Evolutionary conservation across 2,797 vertebrate genomes (phyloP).

Genomic region (Lepidocolaptes lacrymiger): DNA sequence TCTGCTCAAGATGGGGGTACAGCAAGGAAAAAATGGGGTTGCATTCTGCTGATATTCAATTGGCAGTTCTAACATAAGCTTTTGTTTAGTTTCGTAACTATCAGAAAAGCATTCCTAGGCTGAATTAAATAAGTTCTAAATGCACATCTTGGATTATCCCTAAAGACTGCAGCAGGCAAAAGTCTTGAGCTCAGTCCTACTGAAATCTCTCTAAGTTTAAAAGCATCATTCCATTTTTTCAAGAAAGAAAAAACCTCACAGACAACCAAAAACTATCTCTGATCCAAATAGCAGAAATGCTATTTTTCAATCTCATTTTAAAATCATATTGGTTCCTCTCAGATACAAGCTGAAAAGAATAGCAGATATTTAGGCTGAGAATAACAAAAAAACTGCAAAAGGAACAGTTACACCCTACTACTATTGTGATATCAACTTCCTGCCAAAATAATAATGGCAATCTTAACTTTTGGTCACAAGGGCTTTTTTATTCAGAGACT

Average conservation of each 20-base stretch:
- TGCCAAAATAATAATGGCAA: slow-evolving; percentile 71
- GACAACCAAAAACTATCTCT: neutral
- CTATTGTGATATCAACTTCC: slow-evolving; percentile 86
- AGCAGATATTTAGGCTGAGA: slow-evolving; percentile 30
- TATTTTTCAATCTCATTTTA: neutral
- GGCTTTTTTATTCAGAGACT: slow-evolving; percentile 33
- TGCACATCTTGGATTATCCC: neutral
- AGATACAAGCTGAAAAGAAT: slow-evolving; percentile 6
- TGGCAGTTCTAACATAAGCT: neutral
- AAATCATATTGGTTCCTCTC: neutral
- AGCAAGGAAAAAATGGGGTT: neutral
- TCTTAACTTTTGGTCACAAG: slow-evolving; percentile 41
- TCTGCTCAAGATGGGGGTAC: neutral
- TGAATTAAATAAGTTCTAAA: neutral
- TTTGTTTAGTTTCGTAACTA: neutral
- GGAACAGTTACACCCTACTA: slow-evolving; percentile 86
- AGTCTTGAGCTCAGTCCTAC: neutral
- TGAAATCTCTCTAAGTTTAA: neutral
- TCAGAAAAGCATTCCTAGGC: neutral
- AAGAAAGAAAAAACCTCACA: neutral
- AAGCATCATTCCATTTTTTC: neutral
- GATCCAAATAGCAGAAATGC: neutral
- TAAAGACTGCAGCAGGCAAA: neutral
- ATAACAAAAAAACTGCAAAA: slow-evolving; percentile 32
- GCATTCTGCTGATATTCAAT: neutral